A percentile compares a stretch with the other conserved stretches of the same genome.
These are phyloP conservation scores for Erpobdella octoculata DNA, from an alignment of 2,888 invertebrate genomes.

Conservation along the genomic window DNA sequence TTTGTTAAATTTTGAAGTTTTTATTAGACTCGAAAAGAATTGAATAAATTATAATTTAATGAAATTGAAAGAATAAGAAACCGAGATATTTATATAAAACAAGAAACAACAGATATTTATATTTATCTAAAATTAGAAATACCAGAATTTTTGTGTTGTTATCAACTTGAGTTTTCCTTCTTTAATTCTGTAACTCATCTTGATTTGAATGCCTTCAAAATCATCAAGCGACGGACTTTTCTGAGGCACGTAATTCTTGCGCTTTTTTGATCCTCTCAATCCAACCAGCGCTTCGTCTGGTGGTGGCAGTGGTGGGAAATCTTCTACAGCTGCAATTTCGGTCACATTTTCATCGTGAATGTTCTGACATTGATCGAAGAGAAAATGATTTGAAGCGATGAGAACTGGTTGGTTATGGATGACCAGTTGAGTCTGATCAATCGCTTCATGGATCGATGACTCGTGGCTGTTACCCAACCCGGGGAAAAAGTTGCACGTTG, in stretches of 20 bases:
- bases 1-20: no score
- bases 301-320: background rate
- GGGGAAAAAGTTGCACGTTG: background rate
- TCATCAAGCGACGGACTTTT: slow-evolving; percentile 6
- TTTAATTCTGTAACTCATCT: background rate
- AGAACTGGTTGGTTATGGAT: background rate
- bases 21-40: no score
- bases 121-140: no score
- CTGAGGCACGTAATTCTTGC: slow-evolving; percentile 10
- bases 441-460: background rate
- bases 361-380: no score
- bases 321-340: background rate
- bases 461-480: background rate
- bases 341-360: background rate
- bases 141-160: slow-evolving; percentile 4
- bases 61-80: no score
- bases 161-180: background rate
- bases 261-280: slow-evolving; percentile 21
- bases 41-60: no score
- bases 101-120: no score
- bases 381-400: no score
- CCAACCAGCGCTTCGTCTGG: background rate
- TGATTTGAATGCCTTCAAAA: background rate
- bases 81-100: no score
- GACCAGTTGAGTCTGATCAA: background rate